Evolutionary conservation across 1,140 invertebrate genomes (phyloP), one percentile per base, ranked within the genome.

Genomic region (Eriocheir sinensis): DNA sequence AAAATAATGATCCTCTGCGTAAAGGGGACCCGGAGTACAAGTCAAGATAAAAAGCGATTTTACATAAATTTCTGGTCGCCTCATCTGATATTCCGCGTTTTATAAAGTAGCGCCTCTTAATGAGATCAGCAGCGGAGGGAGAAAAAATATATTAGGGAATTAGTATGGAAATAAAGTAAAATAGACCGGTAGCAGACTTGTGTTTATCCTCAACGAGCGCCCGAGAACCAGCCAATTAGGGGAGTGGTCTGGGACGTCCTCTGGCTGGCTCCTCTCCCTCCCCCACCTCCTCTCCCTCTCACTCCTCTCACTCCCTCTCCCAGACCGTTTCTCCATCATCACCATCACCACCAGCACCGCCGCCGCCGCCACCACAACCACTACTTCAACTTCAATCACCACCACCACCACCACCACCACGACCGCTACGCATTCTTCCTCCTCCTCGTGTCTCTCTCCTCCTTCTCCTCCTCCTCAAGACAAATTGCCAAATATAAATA

Each of bases 21-120:
- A 21, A 72, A n/a, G 60, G n/a, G n/a, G 60, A 72, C 60, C 60
- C 21, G n/a, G 27, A 27, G 27, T 72, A 72, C 60, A n/a, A n/a
- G 27, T 72, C 17, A 72, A 21, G 60, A n/a, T n/a, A 27, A 72
- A n/a, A 72, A 72, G 60, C 17, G n/a, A 72, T 72, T 72, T 72
- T n/a, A 72, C 60, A 72, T 72, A 72, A 72, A 72, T 72, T n/a
- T 72, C 60, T 72, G 21, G 60, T 72, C 6, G 8, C 21, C n/a
- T 72, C 60, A 72, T 72, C 60, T 72, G 60, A 72, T 72, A 72
- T 72, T 72, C 60, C 6, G 60, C 27, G 60, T 72, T 72, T 72
- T 72, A 72, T 72, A 72, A 72, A 72, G 60, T 72, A 72, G 60
- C 60, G 60, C 60, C 60, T 72, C 60, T 72, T 72, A 72, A 72